Evolutionary conservation across 2,113 vertebrate species (phyloP), one percentile per base, ranked within the genome.

Genomic region (Onychostoma macrolepis): DNA sequence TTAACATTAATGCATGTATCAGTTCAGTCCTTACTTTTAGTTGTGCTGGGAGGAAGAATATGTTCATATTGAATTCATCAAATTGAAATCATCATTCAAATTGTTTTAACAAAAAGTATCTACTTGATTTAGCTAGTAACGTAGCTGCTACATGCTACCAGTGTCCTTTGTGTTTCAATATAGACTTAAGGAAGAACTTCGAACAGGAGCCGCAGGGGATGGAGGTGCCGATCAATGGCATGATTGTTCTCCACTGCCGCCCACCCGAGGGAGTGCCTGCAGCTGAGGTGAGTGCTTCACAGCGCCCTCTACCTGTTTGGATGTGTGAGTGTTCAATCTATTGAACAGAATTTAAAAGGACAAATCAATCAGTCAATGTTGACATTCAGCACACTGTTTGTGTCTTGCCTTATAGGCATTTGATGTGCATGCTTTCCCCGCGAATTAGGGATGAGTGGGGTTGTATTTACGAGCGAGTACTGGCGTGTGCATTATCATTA

Each of bases 171-270:
- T 80, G 41, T 86, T 65, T 84, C 45, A 69, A 41, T 74, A 58
- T 80, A 99, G 98, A 99, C 95, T 91, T 99, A 33, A 94, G 98
- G 91, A 99, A 99, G 86, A 99, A 98, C 93, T 99, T 99, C 80
- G 98, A 99, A 91, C 97, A 99, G 93, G 97, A 99, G 89, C 98
- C 98, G 0, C 98, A 99, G 89, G 98, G 98, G 87, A 97, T 96
- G 91, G 98, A 99, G 90, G 97, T 98, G 87, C 98, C 97, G 15
- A 97, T 99, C 76, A 97, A 99, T 90, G 97, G 97, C 89, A 99
- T 98, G 97, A 99, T 99, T 0, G 98, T 99, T 21, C 94, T 99
- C 50, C 98, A 99, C 88, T 99, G 98, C 85, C 97, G 98, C 0
- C 98, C 98, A 0, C 98, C 98, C 0, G 98, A 99, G 98, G 98